Base-by-base conservation (phyloP, 2,888 invertebrate species). In the Lucinisca nassula region DNA sequence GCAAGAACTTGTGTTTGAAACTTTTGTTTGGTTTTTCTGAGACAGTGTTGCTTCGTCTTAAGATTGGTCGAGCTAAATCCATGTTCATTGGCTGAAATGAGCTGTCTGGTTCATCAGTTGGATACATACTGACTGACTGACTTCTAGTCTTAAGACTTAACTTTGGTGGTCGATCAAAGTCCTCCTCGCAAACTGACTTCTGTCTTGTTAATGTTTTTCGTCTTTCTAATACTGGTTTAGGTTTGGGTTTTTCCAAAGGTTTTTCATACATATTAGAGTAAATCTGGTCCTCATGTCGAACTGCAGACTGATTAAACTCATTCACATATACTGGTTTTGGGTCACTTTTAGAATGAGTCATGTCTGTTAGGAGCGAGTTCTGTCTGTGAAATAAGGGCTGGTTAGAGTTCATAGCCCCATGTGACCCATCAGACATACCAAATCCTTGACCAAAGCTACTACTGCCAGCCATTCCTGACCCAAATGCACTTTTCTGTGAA, bases 341-440 rank as follows among this genome's bases (percentile, higher is more conserved):
- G 37, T 90, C 90, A 3, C 55, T 49, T 70, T 90, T 90, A 0
- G 90, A 90, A n/a, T 76, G 79, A 24, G 90, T 90, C 90, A 90
- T 90, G 37, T 88, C 87, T 30, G 84, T 77, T 0, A 90, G 78
- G 12, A 90, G 76, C 1, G 90, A 90, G 45, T 88, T 84, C 74
- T 88, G 87, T 32, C 86, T 74, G 35, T 75, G 78, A 17, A 84
- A 75, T 14, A 88, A 74, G 1, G 80, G 76, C 32, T 84, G 49
- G 21, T 77, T 55, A 27, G 67, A 73, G 4, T 38, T 27, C 0
- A 55, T 55, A n/a, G 40, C 72, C 24, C 55, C 67, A 4, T 77
- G 37, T 35, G 30, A 24, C 21, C 38, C 49, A 38, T 1, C 8
- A 27, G 37, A 45, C 6, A 35, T 75, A 45, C 49, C 72, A 30